phyloP scores from a whole-genome alignment of 1,140 invertebrate species.

The Odontomachus brunneus region DNA sequence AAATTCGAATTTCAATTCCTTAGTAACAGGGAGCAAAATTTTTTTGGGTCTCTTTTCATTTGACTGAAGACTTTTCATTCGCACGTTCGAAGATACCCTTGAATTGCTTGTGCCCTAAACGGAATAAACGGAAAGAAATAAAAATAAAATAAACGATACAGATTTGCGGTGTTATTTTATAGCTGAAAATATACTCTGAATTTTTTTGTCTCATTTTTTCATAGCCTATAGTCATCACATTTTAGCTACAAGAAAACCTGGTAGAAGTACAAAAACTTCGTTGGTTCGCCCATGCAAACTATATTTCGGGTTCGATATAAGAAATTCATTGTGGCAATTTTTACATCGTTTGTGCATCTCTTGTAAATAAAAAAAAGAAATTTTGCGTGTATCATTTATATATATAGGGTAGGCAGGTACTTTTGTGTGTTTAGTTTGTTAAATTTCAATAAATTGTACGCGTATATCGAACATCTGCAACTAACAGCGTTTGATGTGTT shows the following conservation, averaged over 20 bases:
- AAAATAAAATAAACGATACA: too few relatives aligned
- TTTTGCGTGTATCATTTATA: conserved; percentile 3
- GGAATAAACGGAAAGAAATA: too few relatives aligned
- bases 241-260: too few relatives aligned
- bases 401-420: too few relatives aligned
- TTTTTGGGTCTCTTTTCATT: not conserved
- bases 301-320: not conserved
- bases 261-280: not conserved
- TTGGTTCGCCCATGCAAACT: not conserved
- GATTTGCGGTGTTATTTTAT: not conserved
- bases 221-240: conserved; percentile 5
- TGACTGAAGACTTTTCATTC: conserved; percentile 40
- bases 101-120: too few relatives aligned
- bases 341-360: not conserved
- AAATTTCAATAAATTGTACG: conserved; percentile 4
- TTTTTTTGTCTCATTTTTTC: conserved; percentile 66
- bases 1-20: conserved; percentile 2
- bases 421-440: conserved; percentile 12
- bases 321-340: not conserved
- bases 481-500: not conserved
- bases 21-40: not conserved
- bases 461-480: not conserved
- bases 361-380: not conserved
- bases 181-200: conserved; percentile 64
- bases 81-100: not conserved